phyloP scores from a whole-genome alignment of 2,797 vertebrate species.

The Anniella stebbinsi region DNA sequence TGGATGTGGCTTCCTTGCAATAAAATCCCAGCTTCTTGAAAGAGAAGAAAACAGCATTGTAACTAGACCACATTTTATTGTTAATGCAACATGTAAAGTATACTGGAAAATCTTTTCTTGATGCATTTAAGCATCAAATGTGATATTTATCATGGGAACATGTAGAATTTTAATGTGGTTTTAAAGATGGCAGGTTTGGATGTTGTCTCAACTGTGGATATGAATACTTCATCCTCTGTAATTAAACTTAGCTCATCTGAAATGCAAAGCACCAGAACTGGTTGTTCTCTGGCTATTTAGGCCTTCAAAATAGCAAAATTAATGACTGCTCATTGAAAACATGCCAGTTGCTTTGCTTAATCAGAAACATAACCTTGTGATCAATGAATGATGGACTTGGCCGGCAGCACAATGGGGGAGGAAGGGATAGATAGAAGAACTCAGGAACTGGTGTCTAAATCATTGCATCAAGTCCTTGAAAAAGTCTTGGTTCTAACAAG shows the following conservation, averaged over 20 bases:
- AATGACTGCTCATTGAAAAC: rapidly evolving
- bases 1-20: not conserved
- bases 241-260: slow-evolving; percentile 23
- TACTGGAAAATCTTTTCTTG: not conserved
- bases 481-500: not conserved
- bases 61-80: not conserved
- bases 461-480: not conserved
- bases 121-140: not conserved
- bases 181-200: not conserved
- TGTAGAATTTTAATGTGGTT: not conserved
- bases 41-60: not conserved
- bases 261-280: not conserved
- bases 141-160: not conserved
- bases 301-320: slow-evolving; percentile 26
- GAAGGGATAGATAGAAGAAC: not conserved
- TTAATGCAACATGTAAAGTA: not conserved
- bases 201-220: not conserved
- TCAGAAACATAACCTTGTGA: not conserved
- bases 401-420: not conserved
- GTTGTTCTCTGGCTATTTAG: slow-evolving; percentile 15
- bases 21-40: not conserved
- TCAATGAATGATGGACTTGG: not conserved
- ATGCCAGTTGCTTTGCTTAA: not conserved
- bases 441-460: not conserved
- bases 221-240: not conserved